These are phyloP conservation scores for Zaprionus obscuricornis DNA, from an alignment of 2,888 invertebrate genomes.

Conservation along the genomic window DNA sequence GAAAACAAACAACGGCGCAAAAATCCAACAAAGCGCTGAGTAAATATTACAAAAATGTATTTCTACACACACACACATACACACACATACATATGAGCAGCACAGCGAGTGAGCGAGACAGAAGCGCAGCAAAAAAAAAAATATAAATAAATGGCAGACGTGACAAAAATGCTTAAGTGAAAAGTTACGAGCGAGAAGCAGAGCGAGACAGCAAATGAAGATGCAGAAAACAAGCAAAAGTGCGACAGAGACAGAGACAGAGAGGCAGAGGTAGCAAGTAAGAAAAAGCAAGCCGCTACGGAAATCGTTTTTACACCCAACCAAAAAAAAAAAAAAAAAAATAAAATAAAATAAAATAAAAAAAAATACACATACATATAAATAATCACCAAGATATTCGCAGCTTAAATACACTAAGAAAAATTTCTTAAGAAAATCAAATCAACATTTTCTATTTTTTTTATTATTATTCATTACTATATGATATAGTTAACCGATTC, in stretches of 20 bases:
- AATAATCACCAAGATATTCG: no score
- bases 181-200: conserved; percentile 65
- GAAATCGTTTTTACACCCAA: conserved; percentile 63
- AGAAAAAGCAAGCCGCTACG: conserved; percentile 31
- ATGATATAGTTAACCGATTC: no score
- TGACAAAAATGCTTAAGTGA: conserved; percentile 77
- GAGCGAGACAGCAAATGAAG: neutral
- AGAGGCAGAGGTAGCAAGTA: neutral
- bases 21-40: conserved; percentile 66
- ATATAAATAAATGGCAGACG: conserved; percentile 71
- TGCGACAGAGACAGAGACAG: neutral
- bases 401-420: no score
- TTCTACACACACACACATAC: conserved; percentile 26
- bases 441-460: no score
- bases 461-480: no score
- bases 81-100: no score
- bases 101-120: conserved; percentile 13
- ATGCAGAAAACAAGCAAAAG: no score
- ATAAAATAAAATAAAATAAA: conserved; percentile 5
- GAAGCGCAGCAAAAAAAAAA: conserved; percentile 13
- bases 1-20: conserved; percentile 53
- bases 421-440: no score
- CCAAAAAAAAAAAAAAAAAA: neutral
- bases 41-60: conserved; percentile 77
- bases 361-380: conserved; percentile 4